These are phyloP conservation scores for Dascyllus trimaculatus DNA, from an alignment of 2,113 vertebrate genomes.

Conservation along the genomic window DNA sequence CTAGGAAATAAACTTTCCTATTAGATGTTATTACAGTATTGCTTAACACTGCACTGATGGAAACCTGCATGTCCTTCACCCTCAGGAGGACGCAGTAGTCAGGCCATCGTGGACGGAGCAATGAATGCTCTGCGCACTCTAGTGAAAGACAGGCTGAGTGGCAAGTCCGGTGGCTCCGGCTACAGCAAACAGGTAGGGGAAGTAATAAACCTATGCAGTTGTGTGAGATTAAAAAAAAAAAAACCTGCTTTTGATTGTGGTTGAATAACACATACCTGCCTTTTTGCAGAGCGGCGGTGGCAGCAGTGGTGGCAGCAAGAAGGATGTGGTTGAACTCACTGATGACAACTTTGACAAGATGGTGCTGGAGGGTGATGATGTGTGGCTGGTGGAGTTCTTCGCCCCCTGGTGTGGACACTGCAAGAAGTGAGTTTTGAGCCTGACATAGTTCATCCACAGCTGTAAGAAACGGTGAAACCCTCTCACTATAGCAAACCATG, in stretches of 20 bases:
- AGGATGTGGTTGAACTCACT: conserved; percentile 93
- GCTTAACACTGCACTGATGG: background rate
- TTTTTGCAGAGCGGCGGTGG: conserved; percentile 80
- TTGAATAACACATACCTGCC: background rate
- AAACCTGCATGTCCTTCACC: background rate
- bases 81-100: conserved; percentile 91
- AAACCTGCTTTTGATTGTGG: background rate
- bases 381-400: conserved; percentile 98
- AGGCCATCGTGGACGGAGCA: conserved; percentile 94
- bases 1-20: too few relatives aligned
- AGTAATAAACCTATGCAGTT: background rate
- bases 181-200: conserved; percentile 88
- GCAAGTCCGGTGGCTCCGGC: conserved; percentile 87
- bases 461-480: background rate
- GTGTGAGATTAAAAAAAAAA: background rate
- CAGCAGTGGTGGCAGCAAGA: conserved; percentile 83
- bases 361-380: conserved; percentile 87
- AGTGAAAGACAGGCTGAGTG: conserved; percentile 91
- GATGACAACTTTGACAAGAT: conserved; percentile 94
- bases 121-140: conserved; percentile 88
- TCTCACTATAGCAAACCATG: too few relatives aligned
- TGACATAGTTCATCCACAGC: too few relatives aligned
- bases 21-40: background rate
- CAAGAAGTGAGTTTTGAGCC: conserved; percentile 90
- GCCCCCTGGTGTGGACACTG: conserved; percentile 99